Conservation (phyloP, 2,888 invertebrate genomes). For the Thelaira solivaga region DNA sequence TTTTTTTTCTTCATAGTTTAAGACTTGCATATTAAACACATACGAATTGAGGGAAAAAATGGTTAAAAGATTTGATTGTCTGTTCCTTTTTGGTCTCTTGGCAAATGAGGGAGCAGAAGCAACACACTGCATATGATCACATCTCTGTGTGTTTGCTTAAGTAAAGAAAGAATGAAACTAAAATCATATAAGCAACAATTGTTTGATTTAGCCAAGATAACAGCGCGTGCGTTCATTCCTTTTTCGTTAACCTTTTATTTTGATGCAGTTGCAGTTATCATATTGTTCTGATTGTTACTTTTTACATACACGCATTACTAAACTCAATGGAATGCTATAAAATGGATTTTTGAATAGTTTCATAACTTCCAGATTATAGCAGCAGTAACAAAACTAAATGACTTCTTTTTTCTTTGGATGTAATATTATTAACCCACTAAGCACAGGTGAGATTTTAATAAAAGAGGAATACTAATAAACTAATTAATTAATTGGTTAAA, state of each 20-base stretch:
- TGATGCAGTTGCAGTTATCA: conserved; percentile 11
- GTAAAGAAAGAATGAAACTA: conserved; percentile 33
- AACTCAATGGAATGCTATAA: conserved; percentile 54
- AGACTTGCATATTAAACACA: conserved; percentile 74
- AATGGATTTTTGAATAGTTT: conserved; percentile 43
- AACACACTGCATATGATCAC: conserved; percentile 38
- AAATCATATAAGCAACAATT: conserved; percentile 56
- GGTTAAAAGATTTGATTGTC: conserved; percentile 1
- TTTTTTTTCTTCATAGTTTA: conserved; percentile 32
- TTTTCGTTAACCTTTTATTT: conserved; percentile 36
- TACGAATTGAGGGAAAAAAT: background rate
- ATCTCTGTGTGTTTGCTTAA: conserved; percentile 30
- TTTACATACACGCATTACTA: conserved; percentile 44
- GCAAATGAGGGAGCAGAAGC: conserved; percentile 21
- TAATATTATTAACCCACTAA: conserved; percentile 15
- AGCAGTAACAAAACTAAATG: conserved; percentile 3
- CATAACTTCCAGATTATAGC: conserved; percentile 41
- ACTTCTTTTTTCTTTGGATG: background rate
- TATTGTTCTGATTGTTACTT: conserved; percentile 8
- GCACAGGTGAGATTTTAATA: background rate
- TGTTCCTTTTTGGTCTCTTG: conserved; percentile 35
- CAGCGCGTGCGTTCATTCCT: conserved; percentile 62
- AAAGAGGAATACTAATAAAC: too few relatives aligned
- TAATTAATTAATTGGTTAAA: too few relatives aligned
- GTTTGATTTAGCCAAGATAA: conserved; percentile 57